Base-by-base conservation (phyloP, 2,113 vertebrate species). In the Orycteropus afer region DNA sequence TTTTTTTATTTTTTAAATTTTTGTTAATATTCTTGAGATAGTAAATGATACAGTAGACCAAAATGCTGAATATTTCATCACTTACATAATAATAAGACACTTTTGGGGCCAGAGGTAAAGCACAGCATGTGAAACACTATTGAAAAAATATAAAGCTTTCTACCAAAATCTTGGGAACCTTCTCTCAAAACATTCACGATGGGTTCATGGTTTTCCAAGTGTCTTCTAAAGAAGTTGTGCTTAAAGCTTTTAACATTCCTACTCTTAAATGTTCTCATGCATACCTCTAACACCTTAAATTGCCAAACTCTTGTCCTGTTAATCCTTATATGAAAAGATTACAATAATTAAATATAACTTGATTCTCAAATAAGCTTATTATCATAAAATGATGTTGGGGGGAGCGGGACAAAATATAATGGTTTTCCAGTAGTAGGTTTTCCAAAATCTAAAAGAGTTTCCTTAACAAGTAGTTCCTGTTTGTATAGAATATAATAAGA, bases 1-100 rank as follows among this genome's bases (percentile, higher is more conserved):
- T 97, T 97, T 80, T 90, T 84, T 95, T 89, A 86, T 84, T 84
- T 90, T 93, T 95, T 15, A 97, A 92, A 82, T 96, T 91, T 95
- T 45, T 97, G 92, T 95, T 92, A 85, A 92, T 55, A 90, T 67
- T 92, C 25, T 92, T 73, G 18, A n/a, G n/a, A 77, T 73, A 45
- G 2, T 45, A 27, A 90, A 86, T 91, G 3, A 73, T 84, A 93
- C 22, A 90, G 42, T 76, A 94, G 53, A 74, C 49, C 25, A 49
- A 45, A 92, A 65, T 37, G 27, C 29, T 92, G 51, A 78, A 55
- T 89, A 77, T 76, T 63, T 63, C 29, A 93, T 93, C 67, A 37
- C 13, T 90, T 93, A 53, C 91, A 1, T 89, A 86, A 95, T 10
- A 27, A 27, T 49, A 91, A 88, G 7, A 79, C 18, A 67, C 23